A percentile compares a stretch with the other conserved stretches of the same genome.
Conservation (phyloP, 2,888 invertebrate genomes). For the Meloe dianella region DNA sequence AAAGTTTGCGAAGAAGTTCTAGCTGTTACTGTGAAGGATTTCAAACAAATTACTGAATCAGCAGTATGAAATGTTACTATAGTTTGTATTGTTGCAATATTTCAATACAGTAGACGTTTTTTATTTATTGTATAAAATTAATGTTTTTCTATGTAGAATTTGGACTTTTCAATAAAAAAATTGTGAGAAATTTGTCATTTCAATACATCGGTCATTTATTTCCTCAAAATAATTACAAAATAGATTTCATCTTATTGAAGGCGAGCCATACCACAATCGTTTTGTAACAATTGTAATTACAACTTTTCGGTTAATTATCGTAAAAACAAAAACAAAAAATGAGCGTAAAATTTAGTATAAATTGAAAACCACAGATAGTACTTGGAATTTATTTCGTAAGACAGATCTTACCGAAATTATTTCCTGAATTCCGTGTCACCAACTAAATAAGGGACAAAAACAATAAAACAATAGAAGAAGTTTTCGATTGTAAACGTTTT, state of each 20-base stretch:
- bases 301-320: constrained; percentile 29
- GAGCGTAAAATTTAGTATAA: constrained; percentile 15
- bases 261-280: constrained; percentile 21
- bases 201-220: not conserved
- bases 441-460: not conserved
- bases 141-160: too few relatives aligned
- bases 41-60: constrained; percentile 45
- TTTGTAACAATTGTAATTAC: constrained; percentile 22
- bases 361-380: constrained; percentile 23
- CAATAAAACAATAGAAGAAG: not conserved
- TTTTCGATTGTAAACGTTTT: constrained; percentile 9
- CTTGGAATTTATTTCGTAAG: constrained; percentile 20
- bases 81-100: not conserved
- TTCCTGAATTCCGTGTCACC: constrained; percentile 9
- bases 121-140: not conserved
- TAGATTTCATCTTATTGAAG: constrained; percentile 15
- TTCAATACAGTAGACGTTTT: not conserved
- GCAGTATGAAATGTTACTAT: constrained; percentile 40
- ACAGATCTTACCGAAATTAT: constrained; percentile 16
- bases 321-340: constrained; percentile 17
- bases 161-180: not conserved
- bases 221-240: not conserved
- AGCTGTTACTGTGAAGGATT: constrained; percentile 60
- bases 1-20: constrained; percentile 76
- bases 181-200: not conserved